phyloP scores from a whole-genome alignment of 2,888 invertebrate genomes.

The Cosmia pyralina region DNA sequence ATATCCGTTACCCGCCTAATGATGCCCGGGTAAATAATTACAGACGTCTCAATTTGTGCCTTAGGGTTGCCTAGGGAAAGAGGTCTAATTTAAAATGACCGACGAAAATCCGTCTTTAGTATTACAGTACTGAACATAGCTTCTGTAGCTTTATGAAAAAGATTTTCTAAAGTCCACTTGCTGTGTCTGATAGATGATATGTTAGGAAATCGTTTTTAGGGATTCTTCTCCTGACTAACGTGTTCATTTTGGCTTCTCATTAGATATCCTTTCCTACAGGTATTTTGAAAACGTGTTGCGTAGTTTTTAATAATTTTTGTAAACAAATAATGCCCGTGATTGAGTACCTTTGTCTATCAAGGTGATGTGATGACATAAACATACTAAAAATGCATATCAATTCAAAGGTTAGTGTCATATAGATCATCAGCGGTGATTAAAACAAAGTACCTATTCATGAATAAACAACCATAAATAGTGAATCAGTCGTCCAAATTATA shows the following conservation, averaged over 20 bases:
- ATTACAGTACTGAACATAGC: neutral
- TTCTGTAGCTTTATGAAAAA: neutral
- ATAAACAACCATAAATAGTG: slow-evolving; percentile 17
- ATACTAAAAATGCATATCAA: neutral
- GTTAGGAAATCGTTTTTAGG: neutral
- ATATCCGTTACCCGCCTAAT: slow-evolving; percentile 70
- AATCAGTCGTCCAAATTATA: slow-evolving; percentile 1
- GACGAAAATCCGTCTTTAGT: neutral
- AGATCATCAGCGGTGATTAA: slow-evolving; percentile 19
- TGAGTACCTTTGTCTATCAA: neutral
- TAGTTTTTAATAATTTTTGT: neutral
- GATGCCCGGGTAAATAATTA: slow-evolving; percentile 78
- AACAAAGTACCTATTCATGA: slow-evolving; percentile 19
- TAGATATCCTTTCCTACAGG: neutral
- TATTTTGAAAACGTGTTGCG: neutral
- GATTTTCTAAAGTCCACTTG: neutral
- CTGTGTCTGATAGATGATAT: neutral
- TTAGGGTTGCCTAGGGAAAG: slow-evolving; percentile 57
- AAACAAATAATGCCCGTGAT: neutral
- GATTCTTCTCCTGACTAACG: neutral
- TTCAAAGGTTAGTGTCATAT: slow-evolving; percentile 30
- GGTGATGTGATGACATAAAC: neutral
- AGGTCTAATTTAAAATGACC: neutral
- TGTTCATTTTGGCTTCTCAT: neutral
- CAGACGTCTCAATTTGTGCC: slow-evolving; percentile 79